Evolutionary conservation across 2,888 invertebrate genomes (phyloP), one percentile per base, ranked within the genome.

Genomic region (Cistogaster globosa): DNA sequence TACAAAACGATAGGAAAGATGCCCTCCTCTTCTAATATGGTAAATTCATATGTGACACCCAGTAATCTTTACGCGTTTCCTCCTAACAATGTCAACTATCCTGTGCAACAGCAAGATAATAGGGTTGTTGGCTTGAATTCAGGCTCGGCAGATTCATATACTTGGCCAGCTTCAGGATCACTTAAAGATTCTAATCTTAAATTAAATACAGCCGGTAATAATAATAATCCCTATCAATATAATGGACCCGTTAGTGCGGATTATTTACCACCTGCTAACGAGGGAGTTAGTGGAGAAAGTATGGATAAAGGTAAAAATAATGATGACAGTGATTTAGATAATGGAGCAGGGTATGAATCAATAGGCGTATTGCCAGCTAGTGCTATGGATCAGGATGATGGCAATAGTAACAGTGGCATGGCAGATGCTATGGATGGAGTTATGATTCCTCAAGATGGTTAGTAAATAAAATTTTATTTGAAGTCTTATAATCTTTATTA

Each of bases 31-130:
- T 90, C 91, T 0, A 89, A 90, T 81, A 63, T 88, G 8, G 87
- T 90, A 3, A 78, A 89, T 14, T 88, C 90, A 0, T 91, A 90
- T 87, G 89, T 88, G 14, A 81, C 91, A 0, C 88, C 90, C 2
- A 89, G 89, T 67, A 89, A 92, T 86, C 76, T 91, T 0, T 92
- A 92, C 83, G 88, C 91, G 0, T 92, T 92, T 87, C 92, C 92
- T n/a, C 92, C 92, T 0, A 90, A 90, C 58, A 90, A 91, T 82
- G 87, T 90, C 2, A 90, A 90, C n/a, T 93, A 93, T 86, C 90
- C 91, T 0, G 87, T 89, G 9, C 90, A 91, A 0, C 81, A 89
- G 14, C 88, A 92, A 38, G 90, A 90, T 58, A 88, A 88, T 2
- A 90, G 90, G 65, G 87, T 89, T 3, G 87, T 89, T 3, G 87